These are phyloP conservation scores for Echiichthys vipera DNA, from an alignment of 2,797 vertebrate species.

Conservation along the genomic window DNA sequence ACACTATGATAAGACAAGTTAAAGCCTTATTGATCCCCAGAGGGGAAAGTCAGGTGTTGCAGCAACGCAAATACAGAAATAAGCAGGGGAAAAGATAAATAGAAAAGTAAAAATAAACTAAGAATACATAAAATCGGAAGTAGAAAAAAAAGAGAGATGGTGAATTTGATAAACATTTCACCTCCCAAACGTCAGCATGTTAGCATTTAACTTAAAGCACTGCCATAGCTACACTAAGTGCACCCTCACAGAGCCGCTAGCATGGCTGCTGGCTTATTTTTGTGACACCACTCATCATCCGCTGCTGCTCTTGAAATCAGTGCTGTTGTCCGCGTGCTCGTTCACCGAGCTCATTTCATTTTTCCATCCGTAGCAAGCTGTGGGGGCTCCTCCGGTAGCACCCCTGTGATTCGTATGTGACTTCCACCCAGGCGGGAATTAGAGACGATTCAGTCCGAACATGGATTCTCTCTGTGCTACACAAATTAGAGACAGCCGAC, in stretches of 20 bases:
- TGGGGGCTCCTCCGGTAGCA: slow-evolving; percentile 39
- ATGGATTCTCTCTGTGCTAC: slow-evolving; percentile 68
- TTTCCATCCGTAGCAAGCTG: slow-evolving; percentile 16
- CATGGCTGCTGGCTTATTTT: background rate
- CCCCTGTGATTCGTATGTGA: slow-evolving; percentile 71
- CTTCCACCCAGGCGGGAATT: slow-evolving; percentile 67
- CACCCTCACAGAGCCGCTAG: background rate
- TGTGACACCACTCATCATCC: background rate
- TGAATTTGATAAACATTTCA: background rate
- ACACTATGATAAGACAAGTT: no score
- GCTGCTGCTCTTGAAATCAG: slow-evolving; percentile 13
- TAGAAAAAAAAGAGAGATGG: no score
- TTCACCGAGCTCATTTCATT: slow-evolving; percentile 8
- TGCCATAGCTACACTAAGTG: background rate
- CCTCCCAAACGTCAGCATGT: background rate
- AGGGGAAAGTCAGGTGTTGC: no score
- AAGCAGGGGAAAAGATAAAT: no score
- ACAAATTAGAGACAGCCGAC: slow-evolving; percentile 77
- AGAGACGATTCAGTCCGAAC: slow-evolving; percentile 65
- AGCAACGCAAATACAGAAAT: no score
- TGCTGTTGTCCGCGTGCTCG: slow-evolving; percentile 2
- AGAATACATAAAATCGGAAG: no score
- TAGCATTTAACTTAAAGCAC: background rate
- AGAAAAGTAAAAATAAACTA: no score
- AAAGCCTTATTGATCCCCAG: no score